phyloP scores from a whole-genome alignment of 2,113 vertebrate genomes.

The Cercocebus atys region DNA sequence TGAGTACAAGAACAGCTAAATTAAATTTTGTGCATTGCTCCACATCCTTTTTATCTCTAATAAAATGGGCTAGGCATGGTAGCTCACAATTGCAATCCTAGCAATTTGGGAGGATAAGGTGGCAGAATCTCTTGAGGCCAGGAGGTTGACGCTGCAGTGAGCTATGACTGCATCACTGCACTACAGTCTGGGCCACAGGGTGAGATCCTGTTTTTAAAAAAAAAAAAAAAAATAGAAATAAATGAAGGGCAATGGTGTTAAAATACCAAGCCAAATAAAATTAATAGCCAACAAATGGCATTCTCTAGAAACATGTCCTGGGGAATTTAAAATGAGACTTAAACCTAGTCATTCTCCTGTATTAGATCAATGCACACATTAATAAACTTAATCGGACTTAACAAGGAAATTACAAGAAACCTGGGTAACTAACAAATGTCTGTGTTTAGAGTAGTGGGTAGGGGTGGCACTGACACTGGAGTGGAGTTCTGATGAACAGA shows the following conservation, averaged over 20 bases:
- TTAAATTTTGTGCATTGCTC: conserved; percentile 19
- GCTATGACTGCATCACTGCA: not conserved
- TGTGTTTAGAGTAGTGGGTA: not conserved
- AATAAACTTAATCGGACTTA: conserved; percentile 67
- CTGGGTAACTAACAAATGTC: not conserved
- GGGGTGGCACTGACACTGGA: not conserved
- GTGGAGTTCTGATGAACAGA: not conserved
- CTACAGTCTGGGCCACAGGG: not conserved
- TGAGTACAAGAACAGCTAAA: accelerated
- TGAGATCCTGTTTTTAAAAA: not conserved
- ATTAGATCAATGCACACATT: not conserved
- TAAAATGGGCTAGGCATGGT: not conserved
- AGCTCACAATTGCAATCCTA: not conserved
- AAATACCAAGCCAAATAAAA: conserved; percentile 38
- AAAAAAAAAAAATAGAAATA: not conserved
- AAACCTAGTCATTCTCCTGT: not conserved
- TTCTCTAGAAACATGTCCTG: conserved; percentile 8
- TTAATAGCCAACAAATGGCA: not conserved
- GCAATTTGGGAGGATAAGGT: not conserved
- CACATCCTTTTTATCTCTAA: conserved; percentile 7
- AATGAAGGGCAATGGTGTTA: not conserved
- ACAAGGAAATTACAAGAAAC: conserved; percentile 63
- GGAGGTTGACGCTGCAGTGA: not conserved
- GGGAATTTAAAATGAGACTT: not conserved
- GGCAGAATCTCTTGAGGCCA: not conserved